These are phyloP conservation scores for Scomber japonicus DNA, from an alignment of 2,113 vertebrate genomes.

Conservation along the genomic window DNA sequence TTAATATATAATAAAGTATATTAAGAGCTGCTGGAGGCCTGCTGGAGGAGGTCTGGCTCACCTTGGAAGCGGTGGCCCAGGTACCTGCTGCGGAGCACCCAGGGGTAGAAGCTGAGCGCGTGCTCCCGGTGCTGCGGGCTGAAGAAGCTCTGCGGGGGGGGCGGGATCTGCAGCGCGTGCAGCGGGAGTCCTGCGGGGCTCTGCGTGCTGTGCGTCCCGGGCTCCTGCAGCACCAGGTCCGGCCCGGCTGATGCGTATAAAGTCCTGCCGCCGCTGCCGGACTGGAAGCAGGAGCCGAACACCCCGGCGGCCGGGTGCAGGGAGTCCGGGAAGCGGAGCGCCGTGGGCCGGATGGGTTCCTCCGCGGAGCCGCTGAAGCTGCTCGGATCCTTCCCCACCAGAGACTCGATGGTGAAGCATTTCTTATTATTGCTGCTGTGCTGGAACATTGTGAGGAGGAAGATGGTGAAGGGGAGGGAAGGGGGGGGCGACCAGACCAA, in stretches of 20 bases:
- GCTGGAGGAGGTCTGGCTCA: constrained; percentile 42
- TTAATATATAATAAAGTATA: no score
- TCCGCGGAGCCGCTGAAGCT: constrained; percentile 71
- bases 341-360: constrained; percentile 82
- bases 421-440: constrained; percentile 78
- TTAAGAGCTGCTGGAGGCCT: no score
- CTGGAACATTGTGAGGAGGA: constrained; percentile 76
- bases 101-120: constrained; percentile 86
- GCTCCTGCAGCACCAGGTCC: constrained; percentile 85
- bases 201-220: constrained; percentile 71
- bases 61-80: constrained; percentile 85
- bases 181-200: constrained; percentile 77
- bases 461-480: neutral
- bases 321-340: constrained; percentile 82
- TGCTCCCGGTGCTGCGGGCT: constrained; percentile 81
- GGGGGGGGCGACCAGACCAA: no score
- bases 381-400: constrained; percentile 84
- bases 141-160: constrained; percentile 85
- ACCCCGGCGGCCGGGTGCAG: constrained; percentile 76
- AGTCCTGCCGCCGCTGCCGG: constrained; percentile 78
- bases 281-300: constrained; percentile 85
- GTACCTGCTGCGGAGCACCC: constrained; percentile 86
- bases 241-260: constrained; percentile 79
- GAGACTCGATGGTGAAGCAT: constrained; percentile 85
- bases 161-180: constrained; percentile 83